Percentiles rank a stretch among this genome's conserved stretches.
phyloP scores from a whole-genome alignment of 2,113 vertebrate species.

The Actenoides lindsayi region DNA sequence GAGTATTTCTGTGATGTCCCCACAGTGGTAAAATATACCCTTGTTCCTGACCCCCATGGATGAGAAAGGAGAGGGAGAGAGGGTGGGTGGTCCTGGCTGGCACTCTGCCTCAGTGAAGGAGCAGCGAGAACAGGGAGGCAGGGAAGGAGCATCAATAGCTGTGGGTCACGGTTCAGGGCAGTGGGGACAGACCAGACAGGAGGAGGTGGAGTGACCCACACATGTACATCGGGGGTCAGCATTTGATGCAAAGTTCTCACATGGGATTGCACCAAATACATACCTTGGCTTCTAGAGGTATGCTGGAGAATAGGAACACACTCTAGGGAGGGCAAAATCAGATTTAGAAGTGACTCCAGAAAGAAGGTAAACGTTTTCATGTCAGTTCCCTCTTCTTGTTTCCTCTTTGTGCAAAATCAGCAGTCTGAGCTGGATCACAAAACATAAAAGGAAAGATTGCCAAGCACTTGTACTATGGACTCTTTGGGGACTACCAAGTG shows the following conservation, averaged over 20 bases:
- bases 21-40: neutral
- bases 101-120: neutral
- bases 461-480: neutral
- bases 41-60: neutral
- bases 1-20: neutral
- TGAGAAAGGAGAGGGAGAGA: neutral
- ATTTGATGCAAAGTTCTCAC: neutral
- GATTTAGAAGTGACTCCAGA: neutral
- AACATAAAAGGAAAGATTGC: neutral
- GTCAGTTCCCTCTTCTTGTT: neutral
- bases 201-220: neutral
- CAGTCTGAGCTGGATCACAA: neutral
- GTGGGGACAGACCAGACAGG: neutral
- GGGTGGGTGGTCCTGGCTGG: neutral
- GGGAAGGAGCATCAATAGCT: neutral
- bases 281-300: neutral
- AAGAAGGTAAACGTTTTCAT: neutral
- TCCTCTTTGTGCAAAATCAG: neutral
- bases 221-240: neutral
- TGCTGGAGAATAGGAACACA: neutral
- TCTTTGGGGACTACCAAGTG: neutral
- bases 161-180: accelerated
- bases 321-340: neutral
- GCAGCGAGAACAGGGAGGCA: neutral
- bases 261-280: accelerated